These are phyloP conservation scores for Squalus acanthias DNA, from an alignment of 2,797 vertebrate genomes.

Conservation along the genomic window DNA sequence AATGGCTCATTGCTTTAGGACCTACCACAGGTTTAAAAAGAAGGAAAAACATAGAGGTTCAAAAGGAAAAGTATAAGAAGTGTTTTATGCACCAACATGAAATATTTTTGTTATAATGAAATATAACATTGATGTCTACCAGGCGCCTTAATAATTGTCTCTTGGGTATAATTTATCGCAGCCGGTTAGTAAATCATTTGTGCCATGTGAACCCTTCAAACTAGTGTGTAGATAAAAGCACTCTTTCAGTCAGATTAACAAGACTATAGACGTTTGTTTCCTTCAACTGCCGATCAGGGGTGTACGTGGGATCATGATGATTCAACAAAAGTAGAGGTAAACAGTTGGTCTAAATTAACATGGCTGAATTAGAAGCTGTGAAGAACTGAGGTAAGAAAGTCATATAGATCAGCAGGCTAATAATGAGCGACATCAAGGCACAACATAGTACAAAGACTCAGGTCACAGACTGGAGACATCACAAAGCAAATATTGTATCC, in stretches of 20 bases:
- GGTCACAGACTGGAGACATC: not conserved
- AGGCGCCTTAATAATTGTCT: conserved; percentile 57
- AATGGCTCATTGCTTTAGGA: not conserved
- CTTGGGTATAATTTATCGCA: conserved; percentile 54
- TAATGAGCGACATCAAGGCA: not conserved
- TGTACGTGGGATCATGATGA: not conserved
- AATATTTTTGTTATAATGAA: conserved; percentile 62
- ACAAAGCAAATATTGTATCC: not conserved
- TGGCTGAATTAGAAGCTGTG: not conserved
- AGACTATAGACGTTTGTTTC: conserved; percentile 3
- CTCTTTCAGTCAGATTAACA: conserved; percentile 5
- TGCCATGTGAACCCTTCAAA: not conserved
- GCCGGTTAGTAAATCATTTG: conserved; percentile 60
- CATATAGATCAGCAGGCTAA: not conserved
- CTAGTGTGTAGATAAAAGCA: not conserved
- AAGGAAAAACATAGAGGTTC: conserved; percentile 36
- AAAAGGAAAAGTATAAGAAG: conserved; percentile 53
- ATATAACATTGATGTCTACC: conserved; percentile 56
- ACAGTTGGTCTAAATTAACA: not conserved
- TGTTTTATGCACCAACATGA: conserved; percentile 64
- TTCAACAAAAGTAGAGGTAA: not conserved
- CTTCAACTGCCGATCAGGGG: not conserved
- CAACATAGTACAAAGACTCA: not conserved
- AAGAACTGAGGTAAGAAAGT: not conserved
- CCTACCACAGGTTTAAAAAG: conserved; percentile 31